Conservation (phyloP, 1,140 invertebrate genomes). For the Drosophila orena region DNA sequence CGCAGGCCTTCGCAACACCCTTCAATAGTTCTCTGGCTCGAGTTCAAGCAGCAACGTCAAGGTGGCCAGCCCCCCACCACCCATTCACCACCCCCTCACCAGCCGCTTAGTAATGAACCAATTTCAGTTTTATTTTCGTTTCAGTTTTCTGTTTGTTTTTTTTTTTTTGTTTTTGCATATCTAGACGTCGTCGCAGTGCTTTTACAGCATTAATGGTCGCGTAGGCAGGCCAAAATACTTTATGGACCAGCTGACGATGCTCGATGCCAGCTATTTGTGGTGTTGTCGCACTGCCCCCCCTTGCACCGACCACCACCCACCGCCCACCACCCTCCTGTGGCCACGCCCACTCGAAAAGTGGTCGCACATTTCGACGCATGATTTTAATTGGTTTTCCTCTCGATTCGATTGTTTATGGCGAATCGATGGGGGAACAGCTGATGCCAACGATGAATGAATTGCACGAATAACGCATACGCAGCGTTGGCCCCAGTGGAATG, state of each 20-base stretch:
- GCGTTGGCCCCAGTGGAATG: not conserved
- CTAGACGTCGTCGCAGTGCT: constrained; percentile 37
- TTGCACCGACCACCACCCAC: not conserved
- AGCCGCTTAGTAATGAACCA: constrained; percentile 69
- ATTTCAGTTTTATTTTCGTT: constrained; percentile 75
- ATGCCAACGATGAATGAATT: constrained; percentile 40
- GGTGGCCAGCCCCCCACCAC: constrained; percentile 45
- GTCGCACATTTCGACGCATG: constrained; percentile 66
- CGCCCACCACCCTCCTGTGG: not conserved
- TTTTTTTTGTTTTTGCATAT: constrained; percentile 52
- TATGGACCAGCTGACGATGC: constrained; percentile 67
- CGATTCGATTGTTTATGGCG: constrained; percentile 68
- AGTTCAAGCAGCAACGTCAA: constrained; percentile 82
- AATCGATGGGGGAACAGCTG: constrained; percentile 59
- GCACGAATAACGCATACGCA: constrained; percentile 44
- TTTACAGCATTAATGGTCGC: constrained; percentile 66
- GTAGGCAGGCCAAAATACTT: constrained; percentile 54
- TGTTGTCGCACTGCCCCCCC: constrained; percentile 11
- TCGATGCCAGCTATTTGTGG: constrained; percentile 38
- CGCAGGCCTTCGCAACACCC: constrained; percentile 67
- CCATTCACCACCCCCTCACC: constrained; percentile 21
- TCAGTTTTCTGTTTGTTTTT: constrained; percentile 31
- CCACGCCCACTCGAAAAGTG: constrained; percentile 37
- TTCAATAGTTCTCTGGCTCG: constrained; percentile 75
- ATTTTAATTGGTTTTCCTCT: constrained; percentile 70